Evolutionary conservation across 2,113 vertebrate genomes (phyloP), one percentile per base, ranked within the genome.

Genomic region (Lasiurus cinereus): DNA sequence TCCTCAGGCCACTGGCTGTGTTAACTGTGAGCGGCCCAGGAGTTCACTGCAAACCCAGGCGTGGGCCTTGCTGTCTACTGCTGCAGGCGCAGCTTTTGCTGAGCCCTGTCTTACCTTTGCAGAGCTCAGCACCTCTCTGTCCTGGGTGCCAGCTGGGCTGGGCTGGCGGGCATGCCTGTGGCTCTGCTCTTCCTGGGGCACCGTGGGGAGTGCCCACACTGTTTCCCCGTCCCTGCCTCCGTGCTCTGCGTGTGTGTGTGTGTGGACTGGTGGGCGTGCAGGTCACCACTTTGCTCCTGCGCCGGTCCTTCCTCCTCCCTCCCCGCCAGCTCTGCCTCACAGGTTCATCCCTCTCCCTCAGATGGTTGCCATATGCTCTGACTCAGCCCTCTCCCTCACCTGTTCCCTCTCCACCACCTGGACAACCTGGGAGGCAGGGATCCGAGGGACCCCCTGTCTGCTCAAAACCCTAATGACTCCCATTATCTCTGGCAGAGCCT

Each of bases 61-160:
- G 90, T 72, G 24, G 86, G 83, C 54, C 92, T 29, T 91, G 85
- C 59, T 69, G 89, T 90, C 92, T 87, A 73, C 74, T 56, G 94
- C 74, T 62, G 73, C 89, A 67, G 83, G 80, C 94, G 89, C 90
- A 76, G 14, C 1, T 97, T 98, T 96, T 96, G 90, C 96, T 96
- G 95, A 97, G 56, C 15, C 52, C 39, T 39, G 39, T 39, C 39
- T 97, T 83, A 12, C 94, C 94, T 94, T 93, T 97, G 96, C 94
- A 87, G 70, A 94, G 80, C 94, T 97, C 97, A 97, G 97, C 94
- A 93, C 91, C 80, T 94, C 97, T 92, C 92, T 64, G 56, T 76
- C 69, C 12, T 67, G 36, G 8, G 56, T 62, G 82, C 90, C 94
- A 46, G 39, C 67, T 92, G 79, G 74, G 43, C 84, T 93, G 84